A percentile compares a stretch with the other conserved stretches of the same genome.
Evolutionary conservation across 2,113 vertebrate species (phyloP).

Genomic region (Cygnus atratus): DNA sequence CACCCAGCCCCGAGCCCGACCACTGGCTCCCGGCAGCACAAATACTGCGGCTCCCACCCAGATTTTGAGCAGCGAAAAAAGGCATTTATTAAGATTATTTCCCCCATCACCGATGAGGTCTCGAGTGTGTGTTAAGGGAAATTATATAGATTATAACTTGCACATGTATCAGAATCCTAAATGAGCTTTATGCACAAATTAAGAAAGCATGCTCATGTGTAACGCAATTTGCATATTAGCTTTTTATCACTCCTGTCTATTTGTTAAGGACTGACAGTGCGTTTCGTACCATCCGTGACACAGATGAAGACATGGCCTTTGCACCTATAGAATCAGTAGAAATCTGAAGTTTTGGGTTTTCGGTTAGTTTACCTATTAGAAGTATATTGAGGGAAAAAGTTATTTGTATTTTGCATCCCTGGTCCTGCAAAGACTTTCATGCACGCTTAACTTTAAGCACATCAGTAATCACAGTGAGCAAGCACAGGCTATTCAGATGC

Average conservation of each 20-base stretch:
- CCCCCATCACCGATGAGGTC: neutral
- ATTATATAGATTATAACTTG: neutral
- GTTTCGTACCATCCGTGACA: neutral
- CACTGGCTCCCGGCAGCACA: neutral
- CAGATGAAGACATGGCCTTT: neutral
- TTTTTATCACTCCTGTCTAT: neutral
- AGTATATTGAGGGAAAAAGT: neutral
- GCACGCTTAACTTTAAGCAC: neutral
- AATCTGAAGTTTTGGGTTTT: neutral
- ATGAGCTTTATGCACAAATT: neutral
- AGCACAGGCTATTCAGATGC: neutral
- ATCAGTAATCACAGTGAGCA: neutral
- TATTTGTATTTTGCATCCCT: neutral
- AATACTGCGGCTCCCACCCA: neutral
- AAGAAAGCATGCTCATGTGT: neutral
- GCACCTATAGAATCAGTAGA: neutral
- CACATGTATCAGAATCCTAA: neutral
- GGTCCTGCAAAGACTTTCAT: neutral
- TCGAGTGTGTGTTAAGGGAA: neutral
- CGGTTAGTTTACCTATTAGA: neutral
- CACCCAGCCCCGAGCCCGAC: constrained; percentile 10
- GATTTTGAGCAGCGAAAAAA: neutral
- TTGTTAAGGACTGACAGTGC: neutral
- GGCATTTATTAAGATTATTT: neutral
- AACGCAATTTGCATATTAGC: constrained; percentile 9